Evolutionary conservation across 2,888 invertebrate genomes (phyloP).

Genomic region (Drosophila peninsularis): DNA sequence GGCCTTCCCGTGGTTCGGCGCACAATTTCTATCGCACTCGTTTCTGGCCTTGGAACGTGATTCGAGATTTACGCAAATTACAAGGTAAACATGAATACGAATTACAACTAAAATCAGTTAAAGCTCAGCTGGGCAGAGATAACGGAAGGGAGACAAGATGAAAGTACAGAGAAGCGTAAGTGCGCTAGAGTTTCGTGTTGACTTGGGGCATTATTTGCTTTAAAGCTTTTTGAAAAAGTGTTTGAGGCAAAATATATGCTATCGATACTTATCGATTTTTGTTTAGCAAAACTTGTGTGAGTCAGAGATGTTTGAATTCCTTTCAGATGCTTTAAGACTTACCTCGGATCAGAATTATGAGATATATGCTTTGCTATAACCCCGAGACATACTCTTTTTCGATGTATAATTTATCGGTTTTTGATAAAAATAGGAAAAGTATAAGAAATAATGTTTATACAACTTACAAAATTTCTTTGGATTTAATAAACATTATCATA

Average conservation of each 20-base stretch:
- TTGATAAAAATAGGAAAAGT: too few relatives aligned
- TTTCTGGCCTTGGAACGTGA: conserved; percentile 87
- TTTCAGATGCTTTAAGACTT: too few relatives aligned
- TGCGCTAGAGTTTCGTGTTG: neutral
- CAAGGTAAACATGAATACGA: conserved; percentile 79
- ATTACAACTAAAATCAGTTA: conserved; percentile 4
- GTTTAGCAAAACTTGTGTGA: too few relatives aligned
- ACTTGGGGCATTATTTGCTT: neutral
- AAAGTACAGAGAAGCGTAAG: neutral
- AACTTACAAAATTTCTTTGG: too few relatives aligned
- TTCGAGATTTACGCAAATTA: conserved; percentile 86
- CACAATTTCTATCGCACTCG: conserved; percentile 88
- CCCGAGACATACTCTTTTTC: too few relatives aligned
- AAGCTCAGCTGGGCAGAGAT: neutral
- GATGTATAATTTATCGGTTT: too few relatives aligned
- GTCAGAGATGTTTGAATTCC: too few relatives aligned
- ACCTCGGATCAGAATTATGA: too few relatives aligned
- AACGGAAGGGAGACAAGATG: neutral
- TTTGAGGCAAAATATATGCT: neutral
- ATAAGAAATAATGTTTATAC: too few relatives aligned
- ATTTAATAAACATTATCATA: too few relatives aligned
- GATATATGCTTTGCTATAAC: too few relatives aligned
- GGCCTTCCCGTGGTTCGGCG: conserved; percentile 88
- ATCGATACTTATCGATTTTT: neutral
- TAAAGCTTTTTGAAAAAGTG: too few relatives aligned